Base-by-base conservation (phyloP, 2,797 vertebrate species). In the Gymnodraco acuticeps region DNA sequence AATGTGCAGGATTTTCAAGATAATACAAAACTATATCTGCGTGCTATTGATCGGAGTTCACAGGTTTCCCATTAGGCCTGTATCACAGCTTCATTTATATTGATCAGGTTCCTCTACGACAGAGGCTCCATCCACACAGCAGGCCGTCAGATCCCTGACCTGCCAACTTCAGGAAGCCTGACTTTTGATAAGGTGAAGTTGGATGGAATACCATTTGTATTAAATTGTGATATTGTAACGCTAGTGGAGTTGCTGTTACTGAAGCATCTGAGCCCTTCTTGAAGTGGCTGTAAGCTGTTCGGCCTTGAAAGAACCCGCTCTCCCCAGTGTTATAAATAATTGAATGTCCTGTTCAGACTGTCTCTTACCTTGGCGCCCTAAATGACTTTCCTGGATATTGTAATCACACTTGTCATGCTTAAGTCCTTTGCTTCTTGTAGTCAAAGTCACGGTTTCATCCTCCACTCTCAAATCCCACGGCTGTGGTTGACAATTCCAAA, bases 371-470 rank as follows among this genome's bases (percentile, higher is more conserved):
- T 70, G 71, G 83, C 52, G 81, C 88, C 91, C 89, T 89, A 82
- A 89, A 91, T 86, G 90, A 92, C 87, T 88, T 90, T 92, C 89
- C 85, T 82, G 80, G 91, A 89, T 94, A 92, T 87, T 91, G 83
- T 94, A 94, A 95, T 95, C 91, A 91, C 87, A 92, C 88, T 93
- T 94, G 89, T 93, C 93, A 93, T 91, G 89, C 82, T 87, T 59
- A 87, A 92, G 89, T 92, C 87, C 86, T 94, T 89, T 92, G 85
- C 86, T 87, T 90, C 92, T 91, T 89, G 78, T 88, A 90, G 91
- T 95, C 94, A 95, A 95, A 94, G 94, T 94, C 94, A 94, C 38
- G 78, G 93, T 92, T 94, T 94, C 92, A 92, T 91, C 93, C 90
- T 94, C 90, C 87, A 81, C 90, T 89, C 89, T 86, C 64, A 91